A percentile compares a stretch with the other conserved stretches of the same genome.
These are phyloP conservation scores for Anguilla obscura DNA, from an alignment of 2,797 vertebrate species.

Conservation along the genomic window DNA sequence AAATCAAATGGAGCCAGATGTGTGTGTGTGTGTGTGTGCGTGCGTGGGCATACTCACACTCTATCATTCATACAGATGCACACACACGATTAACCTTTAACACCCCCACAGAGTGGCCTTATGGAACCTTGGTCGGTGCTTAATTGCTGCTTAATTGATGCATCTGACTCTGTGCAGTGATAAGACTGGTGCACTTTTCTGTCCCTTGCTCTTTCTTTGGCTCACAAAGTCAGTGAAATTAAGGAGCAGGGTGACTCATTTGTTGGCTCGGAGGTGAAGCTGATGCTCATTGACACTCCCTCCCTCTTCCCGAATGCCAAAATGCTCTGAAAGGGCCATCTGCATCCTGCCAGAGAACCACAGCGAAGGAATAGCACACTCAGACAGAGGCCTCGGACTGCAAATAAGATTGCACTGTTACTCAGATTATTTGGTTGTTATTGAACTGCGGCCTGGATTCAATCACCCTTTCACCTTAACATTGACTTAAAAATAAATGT, in stretches of 20 bases:
- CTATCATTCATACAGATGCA: neutral
- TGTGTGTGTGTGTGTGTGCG: neutral
- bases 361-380: neutral
- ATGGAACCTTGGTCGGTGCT: neutral
- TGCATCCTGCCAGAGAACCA: neutral
- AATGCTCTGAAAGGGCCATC: neutral
- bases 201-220: neutral
- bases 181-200: constrained; percentile 35
- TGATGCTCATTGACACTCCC: constrained; percentile 1
- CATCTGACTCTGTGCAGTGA: constrained; percentile 49
- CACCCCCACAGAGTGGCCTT: constrained; percentile 10
- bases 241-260: constrained; percentile 10
- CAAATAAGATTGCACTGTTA: neutral
- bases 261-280: constrained; percentile 1
- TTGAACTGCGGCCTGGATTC: neutral
- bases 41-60: neutral
- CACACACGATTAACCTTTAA: constrained; percentile 15
- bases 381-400: neutral
- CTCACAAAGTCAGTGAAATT: constrained; percentile 10
- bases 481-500: neutral
- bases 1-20: neutral
- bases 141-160: constrained; percentile 49
- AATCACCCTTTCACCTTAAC: neutral
- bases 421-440: neutral
- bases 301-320: neutral